Evolutionary conservation across 2,797 vertebrate genomes (phyloP).

Genomic region (Odontamblyopus rebecca): DNA sequence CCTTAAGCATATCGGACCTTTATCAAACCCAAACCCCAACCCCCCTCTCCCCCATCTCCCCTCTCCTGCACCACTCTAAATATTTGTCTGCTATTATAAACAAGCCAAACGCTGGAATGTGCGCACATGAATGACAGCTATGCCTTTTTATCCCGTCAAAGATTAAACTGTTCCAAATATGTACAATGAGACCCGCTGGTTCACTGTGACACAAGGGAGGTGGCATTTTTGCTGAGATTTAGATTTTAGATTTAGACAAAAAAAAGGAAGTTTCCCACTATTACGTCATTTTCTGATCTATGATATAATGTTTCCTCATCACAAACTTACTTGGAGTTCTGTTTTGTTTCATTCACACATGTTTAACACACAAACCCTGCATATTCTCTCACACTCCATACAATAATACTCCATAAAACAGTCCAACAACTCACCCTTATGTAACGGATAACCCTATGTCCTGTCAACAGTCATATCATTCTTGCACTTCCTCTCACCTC

Average conservation of each 20-base stretch:
- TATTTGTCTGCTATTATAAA: conserved; percentile 67
- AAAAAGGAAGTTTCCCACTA: no score
- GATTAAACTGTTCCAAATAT: conserved; percentile 30
- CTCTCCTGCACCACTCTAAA: conserved; percentile 52
- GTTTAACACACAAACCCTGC: no score
- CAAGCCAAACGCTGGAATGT: conserved; percentile 51
- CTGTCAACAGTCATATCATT: no score
- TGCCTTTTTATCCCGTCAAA: conserved; percentile 30
- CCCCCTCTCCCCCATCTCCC: conserved; percentile 30
- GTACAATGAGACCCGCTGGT: background rate
- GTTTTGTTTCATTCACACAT: no score
- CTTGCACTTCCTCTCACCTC: no score
- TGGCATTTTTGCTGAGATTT: background rate
- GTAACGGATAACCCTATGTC: no score
- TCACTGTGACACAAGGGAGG: background rate
- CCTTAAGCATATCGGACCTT: conserved; percentile 41
- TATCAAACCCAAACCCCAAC: conserved; percentile 42
- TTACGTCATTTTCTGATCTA: no score
- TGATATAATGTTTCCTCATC: no score
- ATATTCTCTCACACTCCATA: no score
- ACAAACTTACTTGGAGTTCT: no score
- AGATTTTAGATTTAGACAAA: background rate
- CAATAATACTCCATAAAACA: no score
- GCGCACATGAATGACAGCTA: conserved; percentile 16
- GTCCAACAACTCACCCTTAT: no score